Percentiles rank a stretch among this genome's conserved stretches.
Conservation (phyloP, 2,888 invertebrate species). For the Diadegma fenestrale region DNA sequence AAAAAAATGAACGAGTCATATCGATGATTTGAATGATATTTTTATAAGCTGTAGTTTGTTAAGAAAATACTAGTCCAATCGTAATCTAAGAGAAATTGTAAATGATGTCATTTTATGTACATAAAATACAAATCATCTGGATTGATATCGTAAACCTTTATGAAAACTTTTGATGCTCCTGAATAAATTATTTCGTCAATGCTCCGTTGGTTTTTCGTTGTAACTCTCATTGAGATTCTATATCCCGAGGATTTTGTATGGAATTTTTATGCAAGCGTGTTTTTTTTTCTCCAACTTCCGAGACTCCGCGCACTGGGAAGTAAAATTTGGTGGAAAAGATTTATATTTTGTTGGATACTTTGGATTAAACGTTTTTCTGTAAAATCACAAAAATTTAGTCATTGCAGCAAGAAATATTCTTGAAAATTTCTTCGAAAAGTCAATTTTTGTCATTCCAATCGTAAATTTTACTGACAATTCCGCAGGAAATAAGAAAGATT, state of each 20-base stretch:
- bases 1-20: slow-evolving; percentile 40
- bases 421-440: no score
- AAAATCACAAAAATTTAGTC: no score
- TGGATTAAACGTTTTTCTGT: no score
- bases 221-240: background rate
- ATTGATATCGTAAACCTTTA: slow-evolving; percentile 52
- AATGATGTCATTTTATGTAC: slow-evolving; percentile 43
- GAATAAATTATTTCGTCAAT: slow-evolving; percentile 72
- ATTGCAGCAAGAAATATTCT: no score
- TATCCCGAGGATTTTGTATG: background rate
- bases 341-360: no score
- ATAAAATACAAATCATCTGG: slow-evolving; percentile 29
- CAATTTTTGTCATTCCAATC: no score
- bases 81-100: slow-evolving; percentile 52
- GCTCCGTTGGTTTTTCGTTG: slow-evolving; percentile 29
- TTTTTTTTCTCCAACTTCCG: background rate
- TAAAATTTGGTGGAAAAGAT: no score
- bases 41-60: slow-evolving; percentile 47
- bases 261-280: background rate
- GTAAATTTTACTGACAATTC: no score
- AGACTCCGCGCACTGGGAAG: slow-evolving; percentile 31
- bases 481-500: no score
- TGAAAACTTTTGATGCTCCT: slow-evolving; percentile 58
- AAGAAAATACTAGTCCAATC: slow-evolving; percentile 67
- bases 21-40: slow-evolving; percentile 38